Conservation (phyloP, 2,113 vertebrate species). For the Trichechus manatus region DNA sequence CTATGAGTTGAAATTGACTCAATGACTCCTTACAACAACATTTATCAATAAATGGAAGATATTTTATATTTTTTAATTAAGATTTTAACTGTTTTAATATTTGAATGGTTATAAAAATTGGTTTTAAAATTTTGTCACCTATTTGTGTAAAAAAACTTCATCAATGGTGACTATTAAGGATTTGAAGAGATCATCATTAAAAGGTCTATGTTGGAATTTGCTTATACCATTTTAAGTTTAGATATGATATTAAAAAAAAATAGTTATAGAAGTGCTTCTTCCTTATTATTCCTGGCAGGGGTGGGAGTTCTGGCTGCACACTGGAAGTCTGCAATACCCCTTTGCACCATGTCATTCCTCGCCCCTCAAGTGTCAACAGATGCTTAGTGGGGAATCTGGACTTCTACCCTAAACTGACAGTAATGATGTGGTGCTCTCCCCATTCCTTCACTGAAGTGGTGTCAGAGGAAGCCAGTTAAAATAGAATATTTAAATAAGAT, state of each 20-base stretch:
- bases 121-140: not conserved
- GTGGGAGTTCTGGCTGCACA: not conserved
- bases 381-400: not conserved
- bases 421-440: not conserved
- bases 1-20: no score
- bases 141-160: not conserved
- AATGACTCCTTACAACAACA: no score
- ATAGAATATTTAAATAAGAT: not conserved
- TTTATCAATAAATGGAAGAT: not conserved
- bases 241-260: not conserved
- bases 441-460: not conserved
- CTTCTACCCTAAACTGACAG: not conserved
- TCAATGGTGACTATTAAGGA: not conserved
- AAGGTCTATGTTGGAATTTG: not conserved
- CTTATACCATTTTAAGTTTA: not conserved
- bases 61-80: not conserved
- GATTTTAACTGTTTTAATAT: constrained; percentile 1
- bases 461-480: not conserved
- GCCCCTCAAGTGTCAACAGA: not conserved
- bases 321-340: not conserved
- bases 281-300: not conserved
- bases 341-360: not conserved
- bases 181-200: not conserved
- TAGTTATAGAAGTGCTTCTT: not conserved
- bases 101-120: not conserved